Evolutionary conservation across 2,888 invertebrate species (phyloP), one percentile per base, ranked within the genome.

Genomic region (Agrenia bidenticulata): DNA sequence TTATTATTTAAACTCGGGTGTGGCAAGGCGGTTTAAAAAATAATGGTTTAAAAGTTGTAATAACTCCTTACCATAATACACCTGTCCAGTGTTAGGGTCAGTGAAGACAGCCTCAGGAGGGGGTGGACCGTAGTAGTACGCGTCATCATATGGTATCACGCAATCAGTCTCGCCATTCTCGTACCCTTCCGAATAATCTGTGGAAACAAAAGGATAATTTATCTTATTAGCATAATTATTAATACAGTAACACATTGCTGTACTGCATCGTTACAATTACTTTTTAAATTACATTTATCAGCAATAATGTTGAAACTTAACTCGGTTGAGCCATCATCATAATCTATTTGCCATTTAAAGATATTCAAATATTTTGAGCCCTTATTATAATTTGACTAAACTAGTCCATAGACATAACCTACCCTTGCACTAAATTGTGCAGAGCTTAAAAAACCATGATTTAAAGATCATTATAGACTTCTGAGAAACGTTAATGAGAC

Each of bases 141-240:
- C 72, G 66, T 74, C 72, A 54, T 75, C 73, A 67, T 74, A 73
- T 58, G 73, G 70, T 63, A 68, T 69, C 68, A 72, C 73, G 69
- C 72, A 73, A 69, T 76, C 76, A 76, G 76, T 74, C 74, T 76
- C 76, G 62, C 74, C 76, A 67, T 76, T 76, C 73, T 76, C 76
- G 69, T 73, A 76, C 64, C 76, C 76, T 73, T 76, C 76, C 55
- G 76, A 76, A 62, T 74, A 74, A 67, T 76, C 76, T 76, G 69
- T 11, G 71, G 69, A 23, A 24, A 63, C 23, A 72, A 61, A 60
- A 55, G 37, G 45, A 58, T 13, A 54, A 37, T n/a, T n/a, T n/a
- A n/a, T n/a, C n/a, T 9, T 39, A 9, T 11, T 15, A 11, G 39
- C 39, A 11, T 39, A 15, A 11, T 39, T 39, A 39, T 9, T n/a